Conservation (phyloP, 2,113 vertebrate species). For the Delphinus delphis region DNA sequence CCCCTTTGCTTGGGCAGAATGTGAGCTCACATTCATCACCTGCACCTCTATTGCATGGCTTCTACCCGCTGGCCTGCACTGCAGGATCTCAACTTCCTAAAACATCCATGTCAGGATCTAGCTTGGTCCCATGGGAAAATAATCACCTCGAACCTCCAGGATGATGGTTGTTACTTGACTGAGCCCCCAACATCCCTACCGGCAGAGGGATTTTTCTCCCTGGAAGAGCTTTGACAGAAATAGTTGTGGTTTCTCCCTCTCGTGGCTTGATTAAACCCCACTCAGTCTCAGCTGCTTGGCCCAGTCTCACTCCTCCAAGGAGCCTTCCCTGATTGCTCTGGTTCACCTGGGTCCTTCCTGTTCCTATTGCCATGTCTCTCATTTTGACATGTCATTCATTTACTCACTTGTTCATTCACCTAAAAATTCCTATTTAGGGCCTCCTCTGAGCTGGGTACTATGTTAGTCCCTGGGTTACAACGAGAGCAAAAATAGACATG, state of each 20-base stretch:
- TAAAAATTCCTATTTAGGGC: neutral
- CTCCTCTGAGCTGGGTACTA: neutral
- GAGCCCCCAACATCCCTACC: neutral
- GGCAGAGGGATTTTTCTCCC: neutral
- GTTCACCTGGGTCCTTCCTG: neutral
- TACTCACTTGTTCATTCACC: neutral
- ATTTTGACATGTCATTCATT: neutral
- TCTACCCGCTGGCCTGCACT: neutral
- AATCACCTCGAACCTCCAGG: too few species aligned
- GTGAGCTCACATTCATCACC: neutral
- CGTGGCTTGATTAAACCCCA: neutral
- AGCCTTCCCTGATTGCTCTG: neutral
- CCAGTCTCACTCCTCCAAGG: neutral
- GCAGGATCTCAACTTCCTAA: neutral
- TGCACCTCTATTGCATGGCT: fast-evolving
- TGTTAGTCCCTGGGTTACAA: neutral
- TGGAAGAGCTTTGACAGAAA: neutral
- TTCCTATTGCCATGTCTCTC: neutral
- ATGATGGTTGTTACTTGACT: neutral
- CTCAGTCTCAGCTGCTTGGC: neutral
- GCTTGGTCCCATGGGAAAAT: neutral
- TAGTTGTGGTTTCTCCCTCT: neutral
- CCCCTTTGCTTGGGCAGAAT: neutral
- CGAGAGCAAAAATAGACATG: neutral
- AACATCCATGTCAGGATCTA: neutral